phyloP scores from a whole-genome alignment of 2,113 vertebrate genomes.

The Rana temporaria region DNA sequence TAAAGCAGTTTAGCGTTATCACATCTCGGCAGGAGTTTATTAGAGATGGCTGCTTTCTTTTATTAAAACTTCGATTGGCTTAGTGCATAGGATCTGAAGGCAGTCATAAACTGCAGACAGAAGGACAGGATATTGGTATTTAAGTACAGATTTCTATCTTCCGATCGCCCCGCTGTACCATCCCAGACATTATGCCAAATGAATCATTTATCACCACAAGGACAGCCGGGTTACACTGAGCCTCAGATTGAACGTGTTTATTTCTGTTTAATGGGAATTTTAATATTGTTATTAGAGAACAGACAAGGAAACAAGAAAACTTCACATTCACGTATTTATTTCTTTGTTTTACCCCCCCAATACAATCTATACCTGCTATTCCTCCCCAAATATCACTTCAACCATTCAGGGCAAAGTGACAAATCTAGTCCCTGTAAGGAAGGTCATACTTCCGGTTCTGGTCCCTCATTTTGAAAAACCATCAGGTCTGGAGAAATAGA shows the following conservation, averaged over 20 bases:
- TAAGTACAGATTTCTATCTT: conserved; percentile 81
- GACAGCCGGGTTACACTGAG: conserved; percentile 67
- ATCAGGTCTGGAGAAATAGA: too few relatives aligned
- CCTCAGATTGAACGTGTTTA: conserved; percentile 70
- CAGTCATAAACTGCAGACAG: conserved; percentile 85
- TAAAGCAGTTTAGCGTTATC: conserved; percentile 86
- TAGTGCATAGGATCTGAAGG: conserved; percentile 81
- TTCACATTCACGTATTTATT: neutral
- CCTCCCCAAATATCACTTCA: too few relatives aligned
- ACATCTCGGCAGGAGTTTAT: conserved; percentile 83
- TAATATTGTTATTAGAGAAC: neutral
- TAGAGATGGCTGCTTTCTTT: conserved; percentile 88
- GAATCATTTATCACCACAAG: conserved; percentile 69
- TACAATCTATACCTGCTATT: too few relatives aligned
- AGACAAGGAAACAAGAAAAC: neutral
- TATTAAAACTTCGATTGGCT: conserved; percentile 90
- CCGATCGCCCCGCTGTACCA: conserved; percentile 70
- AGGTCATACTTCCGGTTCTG: too few relatives aligned
- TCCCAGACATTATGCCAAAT: conserved; percentile 73
- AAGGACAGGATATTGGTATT: conserved; percentile 85
- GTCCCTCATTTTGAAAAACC: too few relatives aligned
- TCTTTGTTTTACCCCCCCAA: too few relatives aligned
- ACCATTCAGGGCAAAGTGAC: too few relatives aligned
- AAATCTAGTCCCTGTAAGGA: too few relatives aligned
- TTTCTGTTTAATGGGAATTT: conserved; percentile 45